A percentile compares a stretch with the other conserved stretches of the same genome.
Conservation (phyloP, 2,113 vertebrate species). For the Astatoreochromis straeleni region DNA sequence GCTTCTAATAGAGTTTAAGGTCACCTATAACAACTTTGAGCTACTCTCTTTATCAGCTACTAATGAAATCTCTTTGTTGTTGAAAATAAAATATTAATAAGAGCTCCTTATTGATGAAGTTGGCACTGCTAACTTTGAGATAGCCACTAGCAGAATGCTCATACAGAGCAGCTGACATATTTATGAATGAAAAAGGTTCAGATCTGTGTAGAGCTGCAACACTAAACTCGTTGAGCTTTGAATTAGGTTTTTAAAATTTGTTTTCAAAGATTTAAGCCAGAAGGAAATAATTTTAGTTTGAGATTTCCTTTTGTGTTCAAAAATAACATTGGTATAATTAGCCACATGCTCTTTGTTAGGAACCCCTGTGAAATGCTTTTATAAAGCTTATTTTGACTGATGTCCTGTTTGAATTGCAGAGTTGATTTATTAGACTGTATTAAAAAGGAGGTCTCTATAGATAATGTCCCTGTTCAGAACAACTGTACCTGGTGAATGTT, state of each 20-base stretch:
- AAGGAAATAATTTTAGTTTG: background rate
- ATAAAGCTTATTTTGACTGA: background rate
- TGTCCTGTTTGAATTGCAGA: background rate
- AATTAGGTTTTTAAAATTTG: background rate
- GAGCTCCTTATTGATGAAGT: background rate
- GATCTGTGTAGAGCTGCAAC: background rate
- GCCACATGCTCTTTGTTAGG: background rate
- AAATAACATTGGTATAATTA: background rate
- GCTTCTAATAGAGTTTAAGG: background rate
- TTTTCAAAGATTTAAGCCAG: background rate
- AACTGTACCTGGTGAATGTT: background rate
- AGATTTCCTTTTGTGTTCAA: background rate
- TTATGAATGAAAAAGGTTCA: background rate
- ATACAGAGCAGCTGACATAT: background rate
- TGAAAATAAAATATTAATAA: background rate
- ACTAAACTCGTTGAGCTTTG: accelerated
- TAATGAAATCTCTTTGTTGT: background rate
- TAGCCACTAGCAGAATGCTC: background rate
- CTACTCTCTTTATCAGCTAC: accelerated
- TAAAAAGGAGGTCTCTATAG: background rate
- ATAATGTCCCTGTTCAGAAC: background rate
- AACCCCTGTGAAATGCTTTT: background rate
- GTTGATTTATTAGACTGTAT: background rate
- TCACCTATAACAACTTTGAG: background rate
- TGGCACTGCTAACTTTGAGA: background rate